A percentile compares a stretch with the other conserved stretches of the same genome.
phyloP scores from a whole-genome alignment of 1,140 invertebrate species.

The Saccostrea glomerata region DNA sequence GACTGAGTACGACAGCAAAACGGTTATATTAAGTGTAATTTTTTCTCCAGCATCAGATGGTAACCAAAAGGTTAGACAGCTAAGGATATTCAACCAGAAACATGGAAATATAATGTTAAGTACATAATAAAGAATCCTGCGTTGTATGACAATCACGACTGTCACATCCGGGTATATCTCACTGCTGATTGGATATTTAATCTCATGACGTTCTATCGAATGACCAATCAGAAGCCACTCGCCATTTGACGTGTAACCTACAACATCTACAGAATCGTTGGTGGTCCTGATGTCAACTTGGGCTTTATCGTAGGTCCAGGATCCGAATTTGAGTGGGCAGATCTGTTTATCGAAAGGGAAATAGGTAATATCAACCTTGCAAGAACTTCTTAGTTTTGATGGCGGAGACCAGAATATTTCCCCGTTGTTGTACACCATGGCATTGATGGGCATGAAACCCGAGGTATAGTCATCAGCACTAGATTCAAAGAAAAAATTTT shows the following conservation, averaged over 20 bases:
- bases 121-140: constrained; percentile 73
- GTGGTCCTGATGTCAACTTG: constrained; percentile 85
- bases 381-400: constrained; percentile 84
- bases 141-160: constrained; percentile 77
- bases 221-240: constrained; percentile 72
- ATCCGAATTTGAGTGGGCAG: constrained; percentile 78
- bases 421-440: constrained; percentile 79
- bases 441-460: constrained; percentile 81
- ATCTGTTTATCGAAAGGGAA: constrained; percentile 80
- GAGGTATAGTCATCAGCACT: constrained; percentile 83
- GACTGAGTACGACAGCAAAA: constrained; percentile 78
- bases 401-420: constrained; percentile 73
- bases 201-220: constrained; percentile 66
- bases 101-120: constrained; percentile 76
- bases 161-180: constrained; percentile 82
- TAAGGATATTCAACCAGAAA: constrained; percentile 76
- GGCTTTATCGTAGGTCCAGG: constrained; percentile 85
- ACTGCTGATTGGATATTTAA: constrained; percentile 71
- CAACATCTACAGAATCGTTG: constrained; percentile 68
- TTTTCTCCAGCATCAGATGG: constrained; percentile 78
- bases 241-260: constrained; percentile 70
- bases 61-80: constrained; percentile 75
- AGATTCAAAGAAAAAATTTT: not conserved
- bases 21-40: constrained; percentile 77
- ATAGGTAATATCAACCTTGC: constrained; percentile 89